A percentile compares a stretch with the other conserved stretches of the same genome.
phyloP scores from a whole-genome alignment of 2,113 vertebrate genomes.

The Cynocephalus volans region DNA sequence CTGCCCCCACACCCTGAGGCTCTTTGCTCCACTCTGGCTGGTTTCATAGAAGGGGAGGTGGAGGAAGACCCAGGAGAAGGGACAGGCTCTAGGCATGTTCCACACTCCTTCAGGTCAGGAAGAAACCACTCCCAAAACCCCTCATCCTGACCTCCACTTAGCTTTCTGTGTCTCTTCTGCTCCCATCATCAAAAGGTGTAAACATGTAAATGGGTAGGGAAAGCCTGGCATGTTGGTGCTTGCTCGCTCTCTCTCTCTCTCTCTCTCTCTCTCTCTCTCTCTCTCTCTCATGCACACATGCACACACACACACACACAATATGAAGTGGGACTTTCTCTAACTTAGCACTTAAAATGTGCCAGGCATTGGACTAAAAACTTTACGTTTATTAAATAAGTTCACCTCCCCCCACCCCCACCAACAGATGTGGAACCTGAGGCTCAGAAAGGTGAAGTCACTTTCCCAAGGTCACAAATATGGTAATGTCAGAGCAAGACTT shows the following conservation, averaged over 20 bases:
- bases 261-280: not conserved
- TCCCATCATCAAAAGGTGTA: not conserved
- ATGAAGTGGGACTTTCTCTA: not conserved
- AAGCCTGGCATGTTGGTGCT: not conserved
- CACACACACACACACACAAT: not conserved
- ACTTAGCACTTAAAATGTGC: not conserved
- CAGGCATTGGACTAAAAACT: not conserved
- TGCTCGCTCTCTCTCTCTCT: no score
- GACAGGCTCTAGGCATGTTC: not conserved
- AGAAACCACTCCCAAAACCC: not conserved
- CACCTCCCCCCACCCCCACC: no score
- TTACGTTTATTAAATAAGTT: not conserved
- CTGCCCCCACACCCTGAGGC: not conserved
- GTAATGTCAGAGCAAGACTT: not conserved
- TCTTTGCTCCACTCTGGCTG: not conserved
- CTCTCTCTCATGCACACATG: not conserved
- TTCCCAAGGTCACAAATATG: not conserved
- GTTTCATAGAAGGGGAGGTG: not conserved
- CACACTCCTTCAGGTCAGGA: no score
- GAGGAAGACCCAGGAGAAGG: not conserved
- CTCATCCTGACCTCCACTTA: not conserved
- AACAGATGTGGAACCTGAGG: not conserved
- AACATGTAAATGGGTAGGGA: not conserved
- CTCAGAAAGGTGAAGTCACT: not conserved
- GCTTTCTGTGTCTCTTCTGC: not conserved